These are phyloP conservation scores for Agrilus planipennis DNA, from an alignment of 1,140 invertebrate genomes.

Conservation along the genomic window DNA sequence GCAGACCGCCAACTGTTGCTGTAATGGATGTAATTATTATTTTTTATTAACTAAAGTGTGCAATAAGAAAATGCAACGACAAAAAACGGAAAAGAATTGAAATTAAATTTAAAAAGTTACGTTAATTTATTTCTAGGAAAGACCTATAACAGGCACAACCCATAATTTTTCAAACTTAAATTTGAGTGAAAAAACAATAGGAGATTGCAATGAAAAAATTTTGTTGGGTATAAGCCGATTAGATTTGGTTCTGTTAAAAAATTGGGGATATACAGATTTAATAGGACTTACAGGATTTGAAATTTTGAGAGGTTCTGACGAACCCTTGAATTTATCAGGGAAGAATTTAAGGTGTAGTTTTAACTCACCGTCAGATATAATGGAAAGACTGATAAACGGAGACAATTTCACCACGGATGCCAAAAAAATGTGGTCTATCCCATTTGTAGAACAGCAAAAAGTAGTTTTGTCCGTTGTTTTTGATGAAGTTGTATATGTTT, in stretches of 20 bases:
- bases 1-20: constrained; percentile 45
- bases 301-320: constrained; percentile 33
- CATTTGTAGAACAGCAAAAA: constrained; percentile 33
- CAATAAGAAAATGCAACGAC: too few species aligned
- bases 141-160: too few species aligned
- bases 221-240: constrained; percentile 25
- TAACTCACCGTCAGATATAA: not conserved
- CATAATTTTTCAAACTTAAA: too few species aligned
- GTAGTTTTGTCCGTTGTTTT: constrained; percentile 41
- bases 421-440: constrained; percentile 49
- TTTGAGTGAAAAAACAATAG: too few species aligned
- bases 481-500: constrained; percentile 37
- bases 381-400: constrained; percentile 39
- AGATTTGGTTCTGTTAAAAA: constrained; percentile 42
- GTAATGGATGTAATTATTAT: constrained; percentile 10
- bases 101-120: too few species aligned
- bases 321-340: constrained; percentile 8
- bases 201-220: constrained; percentile 22
- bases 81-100: too few species aligned
- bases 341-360: constrained; percentile 14
- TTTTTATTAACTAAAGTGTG: not conserved
- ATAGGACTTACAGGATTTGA: constrained; percentile 47
- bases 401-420: constrained; percentile 44
- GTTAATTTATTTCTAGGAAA: too few species aligned
- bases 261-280: constrained; percentile 43